Conservation (phyloP, 2,888 invertebrate species). For the Phragmatobia fuliginosa region DNA sequence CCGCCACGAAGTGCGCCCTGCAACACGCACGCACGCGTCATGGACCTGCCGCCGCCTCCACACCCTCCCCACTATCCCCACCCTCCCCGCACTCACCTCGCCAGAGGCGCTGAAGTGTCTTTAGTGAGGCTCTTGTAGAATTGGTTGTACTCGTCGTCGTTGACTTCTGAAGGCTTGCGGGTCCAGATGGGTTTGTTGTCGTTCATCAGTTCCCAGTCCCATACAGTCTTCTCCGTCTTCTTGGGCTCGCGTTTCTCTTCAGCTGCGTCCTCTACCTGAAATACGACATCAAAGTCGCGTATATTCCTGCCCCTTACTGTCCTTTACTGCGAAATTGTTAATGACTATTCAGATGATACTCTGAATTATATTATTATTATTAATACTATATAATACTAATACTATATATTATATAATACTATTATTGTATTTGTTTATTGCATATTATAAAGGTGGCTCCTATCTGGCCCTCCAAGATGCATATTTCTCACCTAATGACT, state of each 20-base stretch:
- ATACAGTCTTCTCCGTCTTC: constrained; percentile 97
- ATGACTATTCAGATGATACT: too few species aligned
- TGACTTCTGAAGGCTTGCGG: constrained; percentile 93
- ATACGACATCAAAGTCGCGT: too few species aligned
- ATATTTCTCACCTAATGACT: background rate
- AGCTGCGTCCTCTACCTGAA: constrained; percentile 90
- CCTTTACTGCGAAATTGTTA: too few species aligned
- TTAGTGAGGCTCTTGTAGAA: constrained; percentile 99
- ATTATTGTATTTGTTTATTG: too few species aligned
- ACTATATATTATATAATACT: too few species aligned
- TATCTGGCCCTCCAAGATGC: background rate
- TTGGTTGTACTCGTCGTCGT: constrained; percentile 95
- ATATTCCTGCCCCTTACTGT: too few species aligned
- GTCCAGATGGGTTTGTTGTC: constrained; percentile 99
- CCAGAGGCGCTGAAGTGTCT: constrained; percentile 93
- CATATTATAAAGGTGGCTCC: too few species aligned
- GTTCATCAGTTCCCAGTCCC: constrained; percentile 99
- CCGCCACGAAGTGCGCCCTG: constrained; percentile 97
- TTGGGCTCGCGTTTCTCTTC: constrained; percentile 89
- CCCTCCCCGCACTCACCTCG: constrained; percentile 77
- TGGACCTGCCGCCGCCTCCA: background rate
- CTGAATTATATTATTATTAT: too few species aligned
- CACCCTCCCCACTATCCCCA: background rate
- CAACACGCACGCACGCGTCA: constrained; percentile 46
- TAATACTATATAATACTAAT: too few species aligned